These are phyloP conservation scores for Drosophila navojoa DNA, from an alignment of 1,140 invertebrate genomes.

Conservation along the genomic window DNA sequence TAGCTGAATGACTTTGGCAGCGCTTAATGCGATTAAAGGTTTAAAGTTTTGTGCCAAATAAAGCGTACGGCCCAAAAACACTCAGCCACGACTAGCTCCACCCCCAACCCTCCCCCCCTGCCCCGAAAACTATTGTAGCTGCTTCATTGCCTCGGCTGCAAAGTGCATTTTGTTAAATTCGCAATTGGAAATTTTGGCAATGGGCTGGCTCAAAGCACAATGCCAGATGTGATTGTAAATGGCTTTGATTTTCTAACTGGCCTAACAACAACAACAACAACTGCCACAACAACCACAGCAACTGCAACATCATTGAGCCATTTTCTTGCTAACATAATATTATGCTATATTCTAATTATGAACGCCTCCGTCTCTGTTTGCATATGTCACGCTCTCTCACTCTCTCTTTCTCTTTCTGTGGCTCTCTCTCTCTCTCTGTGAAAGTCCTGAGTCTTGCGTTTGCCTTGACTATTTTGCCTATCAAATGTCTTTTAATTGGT, in stretches of 20 bases:
- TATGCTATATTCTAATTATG: constrained; percentile 72
- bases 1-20: constrained; percentile 56
- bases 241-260: constrained; percentile 44
- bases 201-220: constrained; percentile 2
- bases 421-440: neutral
- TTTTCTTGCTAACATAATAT: constrained; percentile 58
- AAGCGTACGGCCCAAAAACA: constrained; percentile 52
- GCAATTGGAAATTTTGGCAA: constrained; percentile 17
- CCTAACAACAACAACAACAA: constrained; percentile 8
- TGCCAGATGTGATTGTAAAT: constrained; percentile 20
- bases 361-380: neutral
- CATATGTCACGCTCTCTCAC: neutral
- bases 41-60: constrained; percentile 78
- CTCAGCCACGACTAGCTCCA: neutral
- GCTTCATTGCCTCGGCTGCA: neutral
- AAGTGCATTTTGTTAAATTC: constrained; percentile 6
- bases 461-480: constrained; percentile 33
- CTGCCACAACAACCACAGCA: neutral
- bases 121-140: neutral
- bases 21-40: constrained; percentile 81
- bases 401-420: neutral
- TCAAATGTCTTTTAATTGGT: constrained; percentile 78
- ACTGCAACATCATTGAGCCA: neutral
- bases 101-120: neutral
- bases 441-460: neutral